Evolutionary conservation across 1,140 invertebrate species (phyloP).

Genomic region (Hydropsyche tenuis): DNA sequence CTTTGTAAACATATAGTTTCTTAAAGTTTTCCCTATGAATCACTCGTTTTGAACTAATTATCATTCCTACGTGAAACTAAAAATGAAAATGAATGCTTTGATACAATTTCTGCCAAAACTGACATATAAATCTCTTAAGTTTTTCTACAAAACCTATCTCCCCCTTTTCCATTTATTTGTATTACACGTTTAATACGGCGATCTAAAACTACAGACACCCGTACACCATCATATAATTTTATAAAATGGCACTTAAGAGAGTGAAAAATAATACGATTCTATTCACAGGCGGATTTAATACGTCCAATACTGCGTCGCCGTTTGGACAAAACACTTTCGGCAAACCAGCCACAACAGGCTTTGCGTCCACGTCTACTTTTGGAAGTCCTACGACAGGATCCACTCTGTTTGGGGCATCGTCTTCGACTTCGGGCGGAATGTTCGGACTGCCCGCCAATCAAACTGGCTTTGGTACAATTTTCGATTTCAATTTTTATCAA

Average conservation of each 20-base stretch:
- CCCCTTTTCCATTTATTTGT: too few species aligned
- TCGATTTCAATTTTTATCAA: not conserved
- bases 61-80: too few species aligned
- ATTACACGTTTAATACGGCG: too few species aligned
- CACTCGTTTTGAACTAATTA: too few species aligned
- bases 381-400: conserved; percentile 50
- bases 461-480: conserved; percentile 31
- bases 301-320: conserved; percentile 42
- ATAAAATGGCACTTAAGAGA: not conserved
- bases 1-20: too few species aligned
- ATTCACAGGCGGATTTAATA: conserved; percentile 37
- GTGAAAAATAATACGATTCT: not conserved
- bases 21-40: too few species aligned
- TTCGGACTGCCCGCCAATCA: conserved; percentile 51
- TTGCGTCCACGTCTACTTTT: conserved; percentile 58
- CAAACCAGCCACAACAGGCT: conserved; percentile 52
- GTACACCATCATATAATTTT: too few species aligned
- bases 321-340: conserved; percentile 54
- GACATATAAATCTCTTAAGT: too few species aligned
- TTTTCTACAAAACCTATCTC: too few species aligned
- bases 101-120: too few species aligned
- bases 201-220: too few species aligned
- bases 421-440: conserved; percentile 23
- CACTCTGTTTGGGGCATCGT: conserved; percentile 35
- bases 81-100: too few species aligned